Percentiles rank a stretch among this genome's conserved stretches.
These are phyloP conservation scores for Syrrhaptes paradoxus DNA, from an alignment of 2,113 vertebrate genomes.

Conservation along the genomic window DNA sequence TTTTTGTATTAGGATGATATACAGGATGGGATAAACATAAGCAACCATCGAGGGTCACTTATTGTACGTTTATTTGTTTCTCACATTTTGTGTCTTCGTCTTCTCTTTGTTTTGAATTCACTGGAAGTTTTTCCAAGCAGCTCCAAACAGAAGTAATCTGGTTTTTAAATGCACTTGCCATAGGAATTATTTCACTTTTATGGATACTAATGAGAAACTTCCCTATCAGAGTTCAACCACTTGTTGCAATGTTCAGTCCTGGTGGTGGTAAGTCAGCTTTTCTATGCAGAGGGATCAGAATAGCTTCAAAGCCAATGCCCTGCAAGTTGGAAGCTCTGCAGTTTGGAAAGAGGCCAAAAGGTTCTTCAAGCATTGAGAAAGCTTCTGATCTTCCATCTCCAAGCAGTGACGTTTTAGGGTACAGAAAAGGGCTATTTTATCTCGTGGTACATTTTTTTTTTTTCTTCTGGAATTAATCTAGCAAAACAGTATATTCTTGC, in stretches of 20 bases:
- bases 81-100: background rate
- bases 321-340: background rate
- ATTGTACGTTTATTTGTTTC: background rate
- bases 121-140: background rate
- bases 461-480: background rate
- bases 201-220: background rate
- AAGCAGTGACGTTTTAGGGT: background rate
- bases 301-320: background rate
- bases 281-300: background rate
- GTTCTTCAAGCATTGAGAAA: background rate
- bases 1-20: background rate
- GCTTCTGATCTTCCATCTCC: background rate
- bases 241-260: background rate
- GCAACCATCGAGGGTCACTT: background rate
- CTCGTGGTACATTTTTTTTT: background rate
- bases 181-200: background rate
- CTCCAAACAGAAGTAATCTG: background rate
- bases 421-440: background rate
- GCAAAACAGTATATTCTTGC: background rate
- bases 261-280: background rate
- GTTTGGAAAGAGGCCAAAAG: conserved; percentile 2
- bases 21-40: background rate
- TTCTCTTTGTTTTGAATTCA: background rate
- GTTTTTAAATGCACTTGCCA: background rate
- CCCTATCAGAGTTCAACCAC: background rate